Conservation (phyloP, 2,797 vertebrate species). For the Enteromius thamalakanensis region DNA sequence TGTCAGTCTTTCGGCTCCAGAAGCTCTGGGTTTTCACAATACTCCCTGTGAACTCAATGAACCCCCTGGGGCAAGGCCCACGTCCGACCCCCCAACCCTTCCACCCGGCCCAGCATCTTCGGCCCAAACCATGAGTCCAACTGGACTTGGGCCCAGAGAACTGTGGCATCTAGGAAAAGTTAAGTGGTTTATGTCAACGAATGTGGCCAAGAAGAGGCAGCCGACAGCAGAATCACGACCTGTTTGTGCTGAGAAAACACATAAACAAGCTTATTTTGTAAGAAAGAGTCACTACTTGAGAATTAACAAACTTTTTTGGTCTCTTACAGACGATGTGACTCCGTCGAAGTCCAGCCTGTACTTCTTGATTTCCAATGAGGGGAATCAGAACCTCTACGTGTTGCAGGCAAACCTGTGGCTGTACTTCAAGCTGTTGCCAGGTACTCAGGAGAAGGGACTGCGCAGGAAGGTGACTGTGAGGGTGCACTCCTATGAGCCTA, state of each 20-base stretch:
- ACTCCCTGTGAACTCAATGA: slow-evolving; percentile 75
- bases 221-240: slow-evolving; percentile 57
- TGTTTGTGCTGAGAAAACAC: slow-evolving; percentile 43
- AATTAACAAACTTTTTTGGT: slow-evolving; percentile 40
- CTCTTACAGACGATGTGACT: slow-evolving; percentile 83
- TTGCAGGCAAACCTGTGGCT: slow-evolving; percentile 97
- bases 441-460: slow-evolving; percentile 86
- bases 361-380: slow-evolving; percentile 96
- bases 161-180: slow-evolving; percentile 61
- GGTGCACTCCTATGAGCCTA: slow-evolving; percentile 87
- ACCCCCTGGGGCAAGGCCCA: slow-evolving; percentile 71
- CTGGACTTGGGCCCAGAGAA: slow-evolving; percentile 75
- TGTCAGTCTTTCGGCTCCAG: slow-evolving; percentile 75
- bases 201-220: slow-evolving; percentile 23
- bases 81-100: slow-evolving; percentile 59
- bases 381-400: slow-evolving; percentile 94
- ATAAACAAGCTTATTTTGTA: slow-evolving; percentile 38
- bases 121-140: slow-evolving; percentile 65
- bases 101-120: slow-evolving; percentile 51
- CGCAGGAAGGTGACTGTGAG: slow-evolving; percentile 91
- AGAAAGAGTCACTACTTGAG: background rate
- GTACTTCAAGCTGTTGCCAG: slow-evolving; percentile 90
- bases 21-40: slow-evolving; percentile 64
- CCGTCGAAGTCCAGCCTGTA: slow-evolving; percentile 86
- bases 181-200: slow-evolving; percentile 29